These are phyloP conservation scores for Mionectes olivaceus DNA, from an alignment of 2,797 vertebrate genomes.

Conservation along the genomic window DNA sequence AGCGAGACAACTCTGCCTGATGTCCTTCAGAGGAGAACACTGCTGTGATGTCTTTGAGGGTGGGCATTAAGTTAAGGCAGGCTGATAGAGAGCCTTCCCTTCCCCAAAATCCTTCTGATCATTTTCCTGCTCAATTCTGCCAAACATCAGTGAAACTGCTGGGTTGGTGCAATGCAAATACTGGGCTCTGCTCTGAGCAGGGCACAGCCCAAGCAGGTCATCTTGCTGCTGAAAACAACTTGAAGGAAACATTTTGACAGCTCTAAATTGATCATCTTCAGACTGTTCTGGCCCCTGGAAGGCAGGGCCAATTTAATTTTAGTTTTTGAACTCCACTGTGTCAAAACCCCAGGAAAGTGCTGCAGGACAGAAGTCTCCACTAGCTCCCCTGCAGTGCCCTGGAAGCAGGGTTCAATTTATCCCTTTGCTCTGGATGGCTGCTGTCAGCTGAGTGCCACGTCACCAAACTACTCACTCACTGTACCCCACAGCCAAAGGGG, in stretches of 20 bases:
- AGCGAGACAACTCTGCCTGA: background rate
- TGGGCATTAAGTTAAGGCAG: background rate
- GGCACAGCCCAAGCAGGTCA: background rate
- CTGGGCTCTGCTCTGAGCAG: background rate
- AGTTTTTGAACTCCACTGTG: background rate
- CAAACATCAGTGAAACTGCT: accelerated
- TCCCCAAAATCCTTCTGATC: background rate
- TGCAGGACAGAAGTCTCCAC: background rate
- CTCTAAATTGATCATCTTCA: background rate
- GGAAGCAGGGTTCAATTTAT: background rate
- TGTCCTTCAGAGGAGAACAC: background rate
- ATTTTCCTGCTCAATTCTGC: background rate
- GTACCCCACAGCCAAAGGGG: accelerated
- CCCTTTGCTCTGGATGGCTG: background rate
- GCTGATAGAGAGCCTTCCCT: background rate
- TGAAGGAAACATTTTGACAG: background rate
- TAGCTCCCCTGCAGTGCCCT: background rate
- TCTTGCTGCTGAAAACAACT: background rate
- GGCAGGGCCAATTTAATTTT: background rate
- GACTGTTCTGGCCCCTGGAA: background rate
- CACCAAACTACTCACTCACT: background rate
- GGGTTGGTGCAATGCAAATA: accelerated
- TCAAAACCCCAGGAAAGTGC: background rate
- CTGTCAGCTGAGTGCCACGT: background rate
- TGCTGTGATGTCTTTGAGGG: background rate